A percentile compares a stretch with the other conserved stretches of the same genome.
These are phyloP conservation scores for Neolamprologus longior DNA, from an alignment of 2,113 vertebrate species.

Conservation along the genomic window DNA sequence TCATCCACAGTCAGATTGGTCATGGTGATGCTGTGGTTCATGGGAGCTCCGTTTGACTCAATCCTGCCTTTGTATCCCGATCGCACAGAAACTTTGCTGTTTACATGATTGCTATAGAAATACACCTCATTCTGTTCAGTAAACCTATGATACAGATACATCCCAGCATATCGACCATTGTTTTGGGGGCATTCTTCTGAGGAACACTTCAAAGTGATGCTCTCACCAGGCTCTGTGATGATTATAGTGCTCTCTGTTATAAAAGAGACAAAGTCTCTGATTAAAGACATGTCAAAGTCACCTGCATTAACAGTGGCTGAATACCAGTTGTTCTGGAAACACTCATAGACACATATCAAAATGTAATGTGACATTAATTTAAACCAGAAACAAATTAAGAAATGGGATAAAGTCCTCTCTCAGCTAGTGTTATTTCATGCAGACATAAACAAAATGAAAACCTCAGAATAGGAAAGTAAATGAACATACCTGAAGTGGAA, in stretches of 20 bases:
- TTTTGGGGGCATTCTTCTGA: too few relatives aligned
- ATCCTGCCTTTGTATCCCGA: not conserved
- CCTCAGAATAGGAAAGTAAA: not conserved
- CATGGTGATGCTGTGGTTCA: not conserved
- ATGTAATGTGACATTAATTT: not conserved
- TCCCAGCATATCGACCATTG: too few relatives aligned
- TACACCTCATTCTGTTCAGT: too few relatives aligned
- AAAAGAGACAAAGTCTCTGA: too few relatives aligned
- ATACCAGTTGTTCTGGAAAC: not conserved
- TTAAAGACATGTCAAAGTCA: not conserved
- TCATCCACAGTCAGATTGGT: not conserved
- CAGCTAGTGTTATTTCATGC: not conserved
- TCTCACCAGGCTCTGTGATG: too few relatives aligned
- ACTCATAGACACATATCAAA: not conserved
- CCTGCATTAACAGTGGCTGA: not conserved
- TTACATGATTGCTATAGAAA: accelerated
- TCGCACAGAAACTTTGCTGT: too few relatives aligned
- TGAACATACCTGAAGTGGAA: not conserved
- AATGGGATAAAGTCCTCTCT: not conserved
- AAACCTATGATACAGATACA: too few relatives aligned
- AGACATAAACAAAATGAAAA: not conserved
- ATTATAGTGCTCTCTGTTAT: too few relatives aligned
- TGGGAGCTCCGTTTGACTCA: accelerated
- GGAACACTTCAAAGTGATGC: too few relatives aligned
- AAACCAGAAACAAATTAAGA: not conserved